phyloP scores from a whole-genome alignment of 1,140 invertebrate species.

The Drosophila ercepeae region DNA sequence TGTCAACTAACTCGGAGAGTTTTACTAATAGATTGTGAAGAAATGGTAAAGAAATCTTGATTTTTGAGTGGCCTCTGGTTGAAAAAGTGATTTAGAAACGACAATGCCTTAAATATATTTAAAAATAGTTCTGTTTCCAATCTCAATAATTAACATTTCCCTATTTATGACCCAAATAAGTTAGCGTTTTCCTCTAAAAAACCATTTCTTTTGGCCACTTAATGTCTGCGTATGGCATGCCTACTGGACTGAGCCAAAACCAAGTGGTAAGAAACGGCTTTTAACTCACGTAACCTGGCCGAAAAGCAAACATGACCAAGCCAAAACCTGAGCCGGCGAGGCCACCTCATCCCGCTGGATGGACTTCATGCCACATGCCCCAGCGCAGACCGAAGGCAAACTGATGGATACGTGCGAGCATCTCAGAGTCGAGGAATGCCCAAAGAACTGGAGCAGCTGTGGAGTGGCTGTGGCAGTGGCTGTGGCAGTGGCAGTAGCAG shows the following conservation, averaged over 20 bases:
- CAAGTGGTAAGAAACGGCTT: not conserved
- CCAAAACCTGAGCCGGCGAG: not conserved
- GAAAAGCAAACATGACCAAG: conserved; percentile 17
- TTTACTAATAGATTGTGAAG: not conserved
- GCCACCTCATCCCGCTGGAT: conserved; percentile 15
- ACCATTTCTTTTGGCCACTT: not conserved
- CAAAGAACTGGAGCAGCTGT: conserved; percentile 70
- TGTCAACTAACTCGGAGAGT: not conserved
- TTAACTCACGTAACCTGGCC: conserved; percentile 45
- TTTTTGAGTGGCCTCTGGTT: not conserved
- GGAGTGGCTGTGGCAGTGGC: not conserved
- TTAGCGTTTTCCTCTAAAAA: not conserved
- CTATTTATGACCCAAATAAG: not conserved
- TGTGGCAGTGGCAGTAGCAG: conserved; percentile 50
- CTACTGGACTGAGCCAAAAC: conserved; percentile 15
- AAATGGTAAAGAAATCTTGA: not conserved
- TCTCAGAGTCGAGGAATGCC: conserved; percentile 55
- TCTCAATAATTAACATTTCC: too few relatives aligned
- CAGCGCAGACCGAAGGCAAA: conserved; percentile 61
- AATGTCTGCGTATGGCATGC: conserved; percentile 7
- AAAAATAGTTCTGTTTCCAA: too few relatives aligned
- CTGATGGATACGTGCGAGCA: conserved; percentile 76
- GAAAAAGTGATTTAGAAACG: too few relatives aligned
- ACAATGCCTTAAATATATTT: too few relatives aligned
- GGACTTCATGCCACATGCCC: conserved; percentile 72